phyloP scores from a whole-genome alignment of 2,113 vertebrate species.

The Tautogolabrus adspersus region DNA sequence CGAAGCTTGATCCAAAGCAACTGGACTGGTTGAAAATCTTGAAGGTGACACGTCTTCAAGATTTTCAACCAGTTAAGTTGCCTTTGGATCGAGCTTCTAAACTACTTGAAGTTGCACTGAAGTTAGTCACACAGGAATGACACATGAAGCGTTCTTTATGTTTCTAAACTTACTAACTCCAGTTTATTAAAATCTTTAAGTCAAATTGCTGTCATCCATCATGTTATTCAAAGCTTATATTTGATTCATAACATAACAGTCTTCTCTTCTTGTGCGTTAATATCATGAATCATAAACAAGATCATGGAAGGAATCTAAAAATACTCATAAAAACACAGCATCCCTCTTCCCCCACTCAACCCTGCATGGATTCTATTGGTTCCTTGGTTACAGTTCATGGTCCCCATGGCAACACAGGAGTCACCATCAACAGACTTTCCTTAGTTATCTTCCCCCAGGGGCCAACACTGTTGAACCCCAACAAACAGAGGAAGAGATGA shows the following conservation, averaged over 20 bases:
- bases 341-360: conserved; percentile 14
- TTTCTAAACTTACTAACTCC: no score
- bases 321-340: conserved; percentile 44
- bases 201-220: no score
- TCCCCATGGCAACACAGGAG: conserved; percentile 64
- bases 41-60: no score
- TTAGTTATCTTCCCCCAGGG: conserved; percentile 59
- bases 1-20: no score
- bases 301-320: conserved; percentile 40
- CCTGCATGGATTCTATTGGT: conserved; percentile 45
- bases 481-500: conserved; percentile 12
- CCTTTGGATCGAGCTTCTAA: no score
- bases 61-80: no score
- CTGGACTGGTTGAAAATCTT: no score
- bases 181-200: no score
- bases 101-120: no score
- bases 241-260: not conserved
- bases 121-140: no score
- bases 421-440: conserved; percentile 67
- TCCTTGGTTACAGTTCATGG: conserved; percentile 62
- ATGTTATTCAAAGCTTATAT: not conserved
- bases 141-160: no score
- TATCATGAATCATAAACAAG: conserved; percentile 13
- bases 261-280: not conserved
- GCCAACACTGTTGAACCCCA: not conserved